Evolutionary conservation across 2,113 vertebrate species (phyloP), one percentile per base, ranked within the genome.

Genomic region (Pica pica): DNA sequence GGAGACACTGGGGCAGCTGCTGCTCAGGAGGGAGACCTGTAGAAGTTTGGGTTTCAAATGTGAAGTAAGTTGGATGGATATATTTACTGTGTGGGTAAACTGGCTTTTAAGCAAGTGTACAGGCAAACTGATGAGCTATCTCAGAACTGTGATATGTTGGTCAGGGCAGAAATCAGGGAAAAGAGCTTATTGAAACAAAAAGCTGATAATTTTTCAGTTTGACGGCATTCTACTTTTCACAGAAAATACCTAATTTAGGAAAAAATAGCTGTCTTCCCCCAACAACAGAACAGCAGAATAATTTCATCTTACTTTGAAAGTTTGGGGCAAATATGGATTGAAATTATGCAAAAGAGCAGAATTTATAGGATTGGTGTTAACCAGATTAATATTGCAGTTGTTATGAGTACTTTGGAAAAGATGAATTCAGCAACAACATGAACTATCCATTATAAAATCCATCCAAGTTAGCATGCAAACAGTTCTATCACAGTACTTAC

Each of bases 1-100:
- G 49, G 4, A 99, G 97, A 83, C 99, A 99, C 18, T 99, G 99
- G 18, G 99, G 97, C 41, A 99, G 97, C 77, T 98, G 96, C 20
- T 98, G 98, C 53, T 99, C 98, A 65, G 97, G 92, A 49, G 97
- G 94, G 67, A 98, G 97, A 60, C 64, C 99, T 99, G 94, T 27
- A 92, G 6, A 76, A 37, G 49, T 78, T 84, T 47, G 23, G 9
- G 24, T 46, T 92, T 87, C 26, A 70, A 73, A 37, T 17, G 8
- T 37, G 24, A 77, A 67, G 18, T 28, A 60, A 35, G 12, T 33
- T 83, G 64, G 13, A 46, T 23, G 59, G 33, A 49, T 18, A 79
- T 85, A 95, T 24, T 71, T 10, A 95, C 4, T 2, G 0, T 14
- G 15, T n/a, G 18, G 50, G 19, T 49, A 71, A 93, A 90, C 7